Evolutionary conservation across 2,888 invertebrate species (phyloP), one percentile per base, ranked within the genome.

Genomic region (Callyntrura guangdongensis): DNA sequence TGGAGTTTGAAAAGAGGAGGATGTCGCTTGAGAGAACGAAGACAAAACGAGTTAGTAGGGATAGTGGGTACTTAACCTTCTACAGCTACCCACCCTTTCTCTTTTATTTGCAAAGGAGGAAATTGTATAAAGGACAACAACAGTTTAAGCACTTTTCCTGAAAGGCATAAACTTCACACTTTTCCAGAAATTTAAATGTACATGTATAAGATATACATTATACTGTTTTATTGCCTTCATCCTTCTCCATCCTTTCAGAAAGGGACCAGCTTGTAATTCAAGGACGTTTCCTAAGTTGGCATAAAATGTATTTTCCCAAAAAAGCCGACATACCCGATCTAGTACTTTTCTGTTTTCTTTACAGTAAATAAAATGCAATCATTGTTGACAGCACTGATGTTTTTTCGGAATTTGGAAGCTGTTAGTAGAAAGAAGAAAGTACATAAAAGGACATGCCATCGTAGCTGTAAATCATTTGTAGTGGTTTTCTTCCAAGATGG

Each of bases 41-140:
- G 53, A 45, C 72, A 53, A 69, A 67, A 87, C n/a, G 86, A 77
- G 77, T 86, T 61, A 49, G 25, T 59, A 17, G n/a, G 81, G 81
- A 69, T 87, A 61, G 69, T 67, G 69, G 69, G 87, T 67, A 87
- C 87, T 81, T 87, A 87, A 87, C 81, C 87, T 87, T 69, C 20
- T 45, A 36, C 49, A 36, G 36, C 20, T 81, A 53, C 56, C 56
- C 8, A 53, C 53, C 69, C 45, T 49, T 53, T 36, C 59, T 59
- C 36, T 77, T 86, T 77, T 53, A 77, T 77, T 77, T 53, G n/a
- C 20, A 17, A 86, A 86, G 17, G 45, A 82, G 61, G 25, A 77
- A 69, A 45, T 45, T 69, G 22, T 17, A 69, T 36, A 45, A 77
- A 77, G 49, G 77, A 74, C 56, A 74, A 36, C 86, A 69, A 45